Evolutionary conservation across 2,888 invertebrate genomes (phyloP), one percentile per base, ranked within the genome.

Genomic region (Tiliacea citrago): DNA sequence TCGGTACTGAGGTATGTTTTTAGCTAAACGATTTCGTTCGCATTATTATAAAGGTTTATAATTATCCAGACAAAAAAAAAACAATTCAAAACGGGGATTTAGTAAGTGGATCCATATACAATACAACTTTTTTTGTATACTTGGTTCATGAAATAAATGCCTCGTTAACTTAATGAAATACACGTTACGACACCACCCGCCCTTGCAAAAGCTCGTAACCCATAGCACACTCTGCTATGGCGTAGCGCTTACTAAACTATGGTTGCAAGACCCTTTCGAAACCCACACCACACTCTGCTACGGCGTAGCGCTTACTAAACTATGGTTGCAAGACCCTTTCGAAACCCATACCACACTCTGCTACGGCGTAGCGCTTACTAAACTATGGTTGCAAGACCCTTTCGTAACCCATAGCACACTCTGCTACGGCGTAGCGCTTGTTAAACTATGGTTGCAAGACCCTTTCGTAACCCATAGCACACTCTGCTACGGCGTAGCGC

Each of bases 11-110:
- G 10, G 24, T 18, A 49, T 49, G 35, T 77, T 24, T 57, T 49
- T n/a, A 57, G 21, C 9, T 57, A 49, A 71, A 45, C 35, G 24
- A 58, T 72, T 71, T 57, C 13, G 16, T 24, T 60, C 16, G 45
- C 29, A n/a, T 39, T 39, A 18, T 21, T 18, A 2, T 21, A 42
- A 35, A 66, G n/a, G 7, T 13, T 55, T 55, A n/a, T n/a, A n/a
- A n/a, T 24, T 24, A 61, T 18, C 10, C 21, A 5, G n/a, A 13
- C 21, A 21, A 18, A 42, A 35, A 21, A 69, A 5, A 70, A 49
- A 49, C 24, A 9, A 24, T 51, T 18, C 5, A 12, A n/a, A 51
- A n/a, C 5, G 13, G 13, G 55, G 13, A 24, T 16, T 16, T 6
- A 24, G 16, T 55, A 55, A n/a, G 24, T 55, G 55, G 24, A 53